These are phyloP conservation scores for Zelleria hepariella DNA, from an alignment of 2,888 invertebrate species.

Conservation along the genomic window DNA sequence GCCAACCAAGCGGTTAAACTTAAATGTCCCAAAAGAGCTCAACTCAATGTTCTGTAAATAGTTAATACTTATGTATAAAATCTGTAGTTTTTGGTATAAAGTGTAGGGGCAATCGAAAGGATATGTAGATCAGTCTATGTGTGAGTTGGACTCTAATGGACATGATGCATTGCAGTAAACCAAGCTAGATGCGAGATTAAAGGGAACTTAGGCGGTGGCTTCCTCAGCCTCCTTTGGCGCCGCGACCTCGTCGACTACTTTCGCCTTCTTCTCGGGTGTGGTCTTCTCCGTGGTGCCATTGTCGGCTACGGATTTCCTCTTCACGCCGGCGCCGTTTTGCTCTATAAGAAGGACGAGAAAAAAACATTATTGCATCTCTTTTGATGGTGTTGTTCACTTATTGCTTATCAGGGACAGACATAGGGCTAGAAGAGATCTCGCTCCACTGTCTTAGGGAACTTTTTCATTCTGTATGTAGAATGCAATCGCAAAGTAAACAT, in stretches of 20 bases:
- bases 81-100: constrained; percentile 31
- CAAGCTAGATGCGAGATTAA: constrained; percentile 30
- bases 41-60: constrained; percentile 32
- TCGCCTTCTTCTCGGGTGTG: constrained; percentile 81
- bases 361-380: no score
- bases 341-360: constrained; percentile 37
- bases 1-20: no score
- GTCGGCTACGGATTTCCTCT: constrained; percentile 78
- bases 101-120: constrained; percentile 18
- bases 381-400: no score
- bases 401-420: no score
- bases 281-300: constrained; percentile 69
- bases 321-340: constrained; percentile 70
- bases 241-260: constrained; percentile 74
- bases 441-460: no score
- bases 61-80: constrained; percentile 26
- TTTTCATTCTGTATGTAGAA: no score
- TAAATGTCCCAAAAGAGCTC: constrained; percentile 62
- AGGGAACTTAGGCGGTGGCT: constrained; percentile 66
- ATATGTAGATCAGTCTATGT: constrained; percentile 35
- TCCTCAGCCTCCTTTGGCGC: constrained; percentile 67
- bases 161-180: constrained; percentile 68
- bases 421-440: no score
- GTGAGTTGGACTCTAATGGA: constrained; percentile 62
- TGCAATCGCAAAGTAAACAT: no score